Percentiles rank a stretch among this genome's conserved stretches.
These are phyloP conservation scores for Dreissena polymorpha DNA, from an alignment of 1,140 invertebrate genomes.

Conservation along the genomic window DNA sequence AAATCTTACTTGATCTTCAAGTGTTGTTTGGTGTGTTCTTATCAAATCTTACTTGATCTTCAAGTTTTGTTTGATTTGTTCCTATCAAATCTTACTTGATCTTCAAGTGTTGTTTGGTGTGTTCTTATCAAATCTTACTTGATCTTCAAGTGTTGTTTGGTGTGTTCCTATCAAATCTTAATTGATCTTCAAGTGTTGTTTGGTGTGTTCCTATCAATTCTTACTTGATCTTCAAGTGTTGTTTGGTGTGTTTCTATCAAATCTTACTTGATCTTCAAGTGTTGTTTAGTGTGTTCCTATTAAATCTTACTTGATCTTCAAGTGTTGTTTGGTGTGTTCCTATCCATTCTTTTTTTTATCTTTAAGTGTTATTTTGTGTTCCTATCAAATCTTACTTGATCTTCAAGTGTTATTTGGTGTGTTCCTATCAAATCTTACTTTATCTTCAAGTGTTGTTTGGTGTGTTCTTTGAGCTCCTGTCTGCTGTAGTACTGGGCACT, in stretches of 20 bases:
- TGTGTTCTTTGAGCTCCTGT: slow-evolving; percentile 80
- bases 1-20: slow-evolving; percentile 79
- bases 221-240: slow-evolving; percentile 82
- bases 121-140: slow-evolving; percentile 79
- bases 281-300: slow-evolving; percentile 82
- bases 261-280: slow-evolving; percentile 81
- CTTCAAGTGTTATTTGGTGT: slow-evolving; percentile 82
- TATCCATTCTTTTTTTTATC: slow-evolving; percentile 73
- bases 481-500: slow-evolving; percentile 77
- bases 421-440: slow-evolving; percentile 79
- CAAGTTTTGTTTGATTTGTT: slow-evolving; percentile 82
- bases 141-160: slow-evolving; percentile 82
- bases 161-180: slow-evolving; percentile 81
- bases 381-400: slow-evolving; percentile 78
- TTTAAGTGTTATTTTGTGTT: slow-evolving; percentile 83
- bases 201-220: neutral
- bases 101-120: slow-evolving; percentile 82
- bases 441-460: slow-evolving; percentile 82
- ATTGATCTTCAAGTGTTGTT: no score
- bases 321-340: slow-evolving; percentile 82
- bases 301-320: slow-evolving; percentile 80
- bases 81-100: slow-evolving; percentile 78
- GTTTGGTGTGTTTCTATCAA: slow-evolving; percentile 81
- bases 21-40: slow-evolving; percentile 82
- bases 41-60: slow-evolving; percentile 79